Percentiles rank a stretch among this genome's conserved stretches.
phyloP scores from a whole-genome alignment of 2,888 invertebrate genomes.

The Dione vanillae region DNA sequence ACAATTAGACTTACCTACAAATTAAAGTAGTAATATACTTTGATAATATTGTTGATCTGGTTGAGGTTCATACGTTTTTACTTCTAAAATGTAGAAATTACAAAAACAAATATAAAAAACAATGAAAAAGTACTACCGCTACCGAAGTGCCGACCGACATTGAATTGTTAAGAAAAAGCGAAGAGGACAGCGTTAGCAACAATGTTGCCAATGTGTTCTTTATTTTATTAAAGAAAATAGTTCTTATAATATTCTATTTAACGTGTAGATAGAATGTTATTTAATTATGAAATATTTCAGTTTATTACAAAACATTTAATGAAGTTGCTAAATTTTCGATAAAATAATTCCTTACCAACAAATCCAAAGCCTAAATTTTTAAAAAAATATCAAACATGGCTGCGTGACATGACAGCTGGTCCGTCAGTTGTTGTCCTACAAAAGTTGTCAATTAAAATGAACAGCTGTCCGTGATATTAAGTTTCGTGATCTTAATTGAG shows the following conservation, averaged over 20 bases:
- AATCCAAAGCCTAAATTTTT: background rate
- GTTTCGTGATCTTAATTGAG: constrained; percentile 45
- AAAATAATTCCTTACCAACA: background rate
- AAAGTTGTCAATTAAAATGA: constrained; percentile 69
- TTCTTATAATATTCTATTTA: background rate
- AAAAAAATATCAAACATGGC: constrained; percentile 18
- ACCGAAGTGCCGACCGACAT: constrained; percentile 31
- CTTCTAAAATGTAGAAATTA: constrained; percentile 14
- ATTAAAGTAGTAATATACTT: constrained; percentile 9
- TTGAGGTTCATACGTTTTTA: constrained; percentile 27
- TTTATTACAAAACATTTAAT: background rate
- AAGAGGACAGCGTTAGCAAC: constrained; percentile 21
- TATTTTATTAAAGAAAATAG: background rate
- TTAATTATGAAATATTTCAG: background rate
- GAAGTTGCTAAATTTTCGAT: background rate
- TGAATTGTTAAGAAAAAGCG: constrained; percentile 20
- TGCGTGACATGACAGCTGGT: constrained; percentile 46
- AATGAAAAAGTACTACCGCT: constrained; percentile 18
- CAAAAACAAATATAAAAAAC: constrained; percentile 32
- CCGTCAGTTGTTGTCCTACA: constrained; percentile 49
- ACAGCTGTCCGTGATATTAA: constrained; percentile 72
- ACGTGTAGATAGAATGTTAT: background rate
- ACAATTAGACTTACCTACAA: constrained; percentile 23
- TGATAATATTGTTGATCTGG: background rate
- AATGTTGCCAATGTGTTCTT: constrained; percentile 21